phyloP scores from a whole-genome alignment of 2,113 vertebrate species.

The Lepus europaeus region DNA sequence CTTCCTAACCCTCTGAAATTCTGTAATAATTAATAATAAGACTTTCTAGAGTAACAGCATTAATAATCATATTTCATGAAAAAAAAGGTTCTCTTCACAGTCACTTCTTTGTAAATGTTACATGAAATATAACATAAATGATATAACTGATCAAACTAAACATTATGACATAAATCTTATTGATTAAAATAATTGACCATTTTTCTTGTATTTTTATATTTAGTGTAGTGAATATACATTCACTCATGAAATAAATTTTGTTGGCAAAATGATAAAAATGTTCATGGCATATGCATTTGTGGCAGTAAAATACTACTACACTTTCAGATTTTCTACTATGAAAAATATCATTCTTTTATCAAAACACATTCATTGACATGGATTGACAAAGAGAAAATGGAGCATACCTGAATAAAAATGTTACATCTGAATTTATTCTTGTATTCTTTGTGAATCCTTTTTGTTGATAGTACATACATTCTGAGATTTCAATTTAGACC shows the following conservation, averaged over 20 bases:
- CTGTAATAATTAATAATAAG: background rate
- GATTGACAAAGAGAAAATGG: background rate
- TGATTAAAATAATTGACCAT: background rate
- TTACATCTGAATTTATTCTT: background rate
- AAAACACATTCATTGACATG: background rate
- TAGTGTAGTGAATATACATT: background rate
- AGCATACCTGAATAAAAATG: background rate
- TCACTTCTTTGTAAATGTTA: background rate
- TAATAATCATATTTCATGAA: background rate
- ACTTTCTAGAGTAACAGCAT: background rate
- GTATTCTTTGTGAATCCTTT: background rate
- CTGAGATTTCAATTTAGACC: constrained; percentile 50
- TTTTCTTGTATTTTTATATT: background rate
- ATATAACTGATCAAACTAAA: background rate
- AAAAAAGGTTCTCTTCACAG: background rate
- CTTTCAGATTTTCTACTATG: background rate
- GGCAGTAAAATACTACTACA: background rate
- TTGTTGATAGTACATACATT: background rate
- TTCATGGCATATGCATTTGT: background rate
- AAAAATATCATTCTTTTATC: background rate
- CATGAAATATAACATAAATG: background rate
- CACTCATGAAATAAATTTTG: background rate
- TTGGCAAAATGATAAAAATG: background rate
- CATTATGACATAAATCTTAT: background rate
- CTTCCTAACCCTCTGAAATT: background rate